phyloP scores from a whole-genome alignment of 30 jellyfish, hydroid and myxozoan species.

The Turritopsis rubra region DNA sequence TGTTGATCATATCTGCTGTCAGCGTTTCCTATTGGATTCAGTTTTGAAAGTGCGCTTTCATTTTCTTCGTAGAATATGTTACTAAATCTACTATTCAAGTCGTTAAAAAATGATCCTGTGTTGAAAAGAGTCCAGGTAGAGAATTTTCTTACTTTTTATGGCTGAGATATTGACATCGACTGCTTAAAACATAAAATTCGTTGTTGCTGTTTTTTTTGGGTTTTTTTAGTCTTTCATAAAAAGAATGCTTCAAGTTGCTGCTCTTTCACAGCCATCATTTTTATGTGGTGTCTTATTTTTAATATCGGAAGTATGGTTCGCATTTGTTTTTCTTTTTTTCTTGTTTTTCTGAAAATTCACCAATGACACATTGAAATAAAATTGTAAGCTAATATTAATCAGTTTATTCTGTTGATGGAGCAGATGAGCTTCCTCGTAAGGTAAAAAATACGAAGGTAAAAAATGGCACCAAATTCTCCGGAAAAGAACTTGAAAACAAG shows the following conservation, averaged over 20 bases:
- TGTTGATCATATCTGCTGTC: neutral
- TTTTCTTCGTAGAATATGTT: slow-evolving; percentile 50
- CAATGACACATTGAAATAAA: too few relatives aligned
- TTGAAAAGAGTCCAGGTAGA: slow-evolving; percentile 78
- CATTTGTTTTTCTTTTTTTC: neutral
- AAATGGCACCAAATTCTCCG: neutral
- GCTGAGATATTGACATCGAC: neutral
- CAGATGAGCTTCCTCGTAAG: too few relatives aligned
- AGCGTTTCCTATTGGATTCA: too few relatives aligned
- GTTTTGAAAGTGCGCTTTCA: neutral
- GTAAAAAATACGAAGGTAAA: too few relatives aligned
- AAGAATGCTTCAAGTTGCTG: slow-evolving; percentile 60
- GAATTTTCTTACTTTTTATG: neutral
- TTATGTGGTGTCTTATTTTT: slow-evolving; percentile 73
- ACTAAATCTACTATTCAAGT: slow-evolving; percentile 63
- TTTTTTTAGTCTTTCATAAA: slow-evolving; percentile 65
- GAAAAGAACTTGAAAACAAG: neutral
- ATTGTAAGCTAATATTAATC: too few relatives aligned
- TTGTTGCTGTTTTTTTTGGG: neutral
- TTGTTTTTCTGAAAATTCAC: too few relatives aligned
- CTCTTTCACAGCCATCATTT: slow-evolving; percentile 66
- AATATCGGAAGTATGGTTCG: slow-evolving; percentile 63
- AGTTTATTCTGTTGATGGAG: slow-evolving; percentile 2
- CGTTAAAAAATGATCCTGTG: slow-evolving; percentile 77
- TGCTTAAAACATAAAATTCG: too few relatives aligned